Evolutionary conservation across 2,113 vertebrate genomes (phyloP), one percentile per base, ranked within the genome.

Genomic region (Hyla sarda): DNA sequence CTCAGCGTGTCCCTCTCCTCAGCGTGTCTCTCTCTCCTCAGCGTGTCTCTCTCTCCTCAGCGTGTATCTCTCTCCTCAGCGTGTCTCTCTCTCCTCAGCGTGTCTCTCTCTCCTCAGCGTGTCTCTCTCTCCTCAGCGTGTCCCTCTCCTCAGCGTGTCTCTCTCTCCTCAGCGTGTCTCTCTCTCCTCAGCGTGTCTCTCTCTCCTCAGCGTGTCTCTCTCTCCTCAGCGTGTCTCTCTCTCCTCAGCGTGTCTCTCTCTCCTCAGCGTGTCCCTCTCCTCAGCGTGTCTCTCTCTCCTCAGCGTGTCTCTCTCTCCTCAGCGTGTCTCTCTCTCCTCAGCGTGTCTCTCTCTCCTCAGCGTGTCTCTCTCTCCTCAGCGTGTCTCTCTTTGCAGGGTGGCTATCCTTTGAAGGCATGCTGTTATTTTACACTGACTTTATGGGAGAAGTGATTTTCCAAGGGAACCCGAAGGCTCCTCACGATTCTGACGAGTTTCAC

Each of bases 391-490:
- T 45, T 58, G 4, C 82, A 99, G 98, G 98, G 17, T 99, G 98
- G 98, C 93, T 99, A 73, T 99, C 98, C 0, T 99, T 99, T 56
- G 98, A 99, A 91, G 98, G 97, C 3, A 97, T 99, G 98, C 91
- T 99, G 89, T 97, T 99, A 14, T 99, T 99, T 91, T 99, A 99
- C 90, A 99, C 98, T 0, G 98, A 99, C 93, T 99, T 99, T 92
- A 98, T 99, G 98, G 98, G 98, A 16, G 97, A 99, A 91, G 97
- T 98, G 77, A 97, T 99, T 88, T 99, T 97, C 72, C 94, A 96
- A 88, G 98, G 98, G 14, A 94, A 99, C 91, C 96, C 98, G 0
- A 97, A 96, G 90, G 98, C 98, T 0, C 96, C 97, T 34, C 96
- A 95, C 54, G 91, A 96, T 83, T 99, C 98, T 0, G 96, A 98